These are phyloP conservation scores for Tetragonula carbonaria DNA, from an alignment of 2,888 invertebrate species.

Conservation along the genomic window DNA sequence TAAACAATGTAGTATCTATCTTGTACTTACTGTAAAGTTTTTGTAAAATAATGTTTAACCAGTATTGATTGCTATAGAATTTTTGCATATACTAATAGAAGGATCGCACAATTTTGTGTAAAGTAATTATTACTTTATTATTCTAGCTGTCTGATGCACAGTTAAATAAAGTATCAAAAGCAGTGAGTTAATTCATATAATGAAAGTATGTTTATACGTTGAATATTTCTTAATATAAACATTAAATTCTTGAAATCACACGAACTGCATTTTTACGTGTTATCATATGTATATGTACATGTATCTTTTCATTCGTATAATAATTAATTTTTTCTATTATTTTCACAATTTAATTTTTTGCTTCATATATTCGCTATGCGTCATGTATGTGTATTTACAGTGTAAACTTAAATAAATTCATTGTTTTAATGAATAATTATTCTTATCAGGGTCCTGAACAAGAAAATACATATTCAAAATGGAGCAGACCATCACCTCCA, in stretches of 20 bases:
- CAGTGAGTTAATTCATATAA: constrained; percentile 45
- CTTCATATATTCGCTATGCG: neutral
- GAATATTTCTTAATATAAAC: neutral
- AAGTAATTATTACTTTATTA: constrained; percentile 25
- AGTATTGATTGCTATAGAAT: neutral
- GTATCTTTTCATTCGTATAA: neutral
- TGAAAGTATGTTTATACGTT: neutral
- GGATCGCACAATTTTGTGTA: neutral
- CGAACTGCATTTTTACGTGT: neutral
- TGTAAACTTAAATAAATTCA: neutral
- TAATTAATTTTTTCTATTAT: neutral
- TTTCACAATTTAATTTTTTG: neutral
- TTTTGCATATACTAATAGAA: neutral
- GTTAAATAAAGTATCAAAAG: constrained; percentile 19
- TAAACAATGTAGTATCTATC: neutral
- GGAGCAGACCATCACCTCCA: constrained; percentile 91
- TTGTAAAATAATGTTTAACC: neutral
- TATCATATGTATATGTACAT: neutral
- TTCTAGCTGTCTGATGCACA: constrained; percentile 33
- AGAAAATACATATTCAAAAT: constrained; percentile 88
- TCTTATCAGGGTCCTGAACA: constrained; percentile 88
- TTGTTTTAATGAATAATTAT: constrained; percentile 23
- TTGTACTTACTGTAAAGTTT: constrained; percentile 1
- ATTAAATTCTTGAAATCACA: neutral
- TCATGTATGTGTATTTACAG: neutral